These are phyloP conservation scores for Actinernus sp. DNA, from an alignment of 92 coral and sea anemone genomes.

Conservation along the genomic window DNA sequence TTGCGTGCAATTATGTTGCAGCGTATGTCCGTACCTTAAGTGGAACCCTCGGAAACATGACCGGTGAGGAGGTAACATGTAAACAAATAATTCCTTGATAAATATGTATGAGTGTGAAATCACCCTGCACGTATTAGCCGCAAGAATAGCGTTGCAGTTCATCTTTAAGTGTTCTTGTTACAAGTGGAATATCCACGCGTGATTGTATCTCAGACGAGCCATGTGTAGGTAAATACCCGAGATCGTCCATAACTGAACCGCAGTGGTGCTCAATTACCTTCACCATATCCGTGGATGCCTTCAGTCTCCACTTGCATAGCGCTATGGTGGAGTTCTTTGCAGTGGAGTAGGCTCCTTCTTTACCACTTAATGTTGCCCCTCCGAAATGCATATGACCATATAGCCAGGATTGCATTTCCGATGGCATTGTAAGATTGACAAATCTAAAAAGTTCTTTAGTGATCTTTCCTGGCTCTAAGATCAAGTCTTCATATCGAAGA, in stretches of 20 bases:
- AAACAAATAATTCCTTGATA: too few relatives aligned
- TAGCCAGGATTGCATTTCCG: constrained; percentile 11
- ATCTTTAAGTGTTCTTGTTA: too few relatives aligned
- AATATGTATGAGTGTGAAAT: too few relatives aligned
- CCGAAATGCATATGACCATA: constrained; percentile 14
- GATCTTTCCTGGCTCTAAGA: constrained; percentile 18
- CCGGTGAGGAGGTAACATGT: too few relatives aligned
- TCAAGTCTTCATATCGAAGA: constrained; percentile 62
- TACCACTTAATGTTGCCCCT: constrained; percentile 1
- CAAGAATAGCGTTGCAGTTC: too few relatives aligned
- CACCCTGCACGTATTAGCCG: too few relatives aligned
- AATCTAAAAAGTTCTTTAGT: constrained; percentile 37
- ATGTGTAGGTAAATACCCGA: constrained; percentile 13
- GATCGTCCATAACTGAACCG: constrained; percentile 15
- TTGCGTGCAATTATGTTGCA: too few relatives aligned
- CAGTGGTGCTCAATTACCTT: constrained; percentile 17
- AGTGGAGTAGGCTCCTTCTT: constrained; percentile 8
- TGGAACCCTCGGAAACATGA: too few relatives aligned
- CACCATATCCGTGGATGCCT: constrained; percentile 16
- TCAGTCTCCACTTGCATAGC: constrained; percentile 13
- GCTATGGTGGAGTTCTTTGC: constrained; percentile 15
- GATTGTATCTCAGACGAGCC: constrained; percentile 9
- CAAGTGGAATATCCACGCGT: constrained; percentile 6
- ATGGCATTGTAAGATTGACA: constrained; percentile 3
- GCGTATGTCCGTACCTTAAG: too few relatives aligned